Base-by-base conservation (phyloP, 2,113 vertebrate genomes). In the Delphinapterus leucas region DNA sequence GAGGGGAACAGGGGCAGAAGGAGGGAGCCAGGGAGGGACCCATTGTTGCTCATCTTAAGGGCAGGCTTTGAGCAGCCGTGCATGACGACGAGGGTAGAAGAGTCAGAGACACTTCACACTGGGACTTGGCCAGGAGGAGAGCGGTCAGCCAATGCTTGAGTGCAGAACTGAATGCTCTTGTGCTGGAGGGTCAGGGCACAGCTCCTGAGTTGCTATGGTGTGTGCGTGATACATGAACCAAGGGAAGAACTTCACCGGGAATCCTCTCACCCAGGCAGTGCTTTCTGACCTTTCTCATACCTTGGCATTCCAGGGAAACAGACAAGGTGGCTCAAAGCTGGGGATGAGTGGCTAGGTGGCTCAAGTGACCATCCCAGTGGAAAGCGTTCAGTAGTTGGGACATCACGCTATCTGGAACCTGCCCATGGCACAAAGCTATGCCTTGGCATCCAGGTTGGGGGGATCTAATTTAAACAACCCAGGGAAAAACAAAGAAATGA, bases 21-120 rank as follows among this genome's bases (percentile, higher is more conserved):
- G 60, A 74, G 12, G 63, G 55, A 76, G 26, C 7, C 8, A 15
- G 13, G 31, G 44, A 70, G 53, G 60, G 86, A 73, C 7, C 3
- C 33, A n/a, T 73, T 0, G 8, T 79, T 0, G 4, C 13, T 12
- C 73, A 20, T 36, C 47, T 31, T 33, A 26, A 87, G 55, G 38
- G 60, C 47, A 61, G 36, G 63, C 68, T 93, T 71, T 74, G 58
- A 74, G 92, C 88, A 96, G 86, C 63, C 93, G 63, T 81, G 68
- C 25, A 3, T 68, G 26, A 47, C 28, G 67, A 53, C 5, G 53
- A 88, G 58, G 6, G 8, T 18, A 38, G 5, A 41, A 70, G 49
- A 47, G 77, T 77, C 31, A 2, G n/a, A 70, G 36, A 53, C 36
- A 5, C 68, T 90, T 36, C 44, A 25, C 5, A 0, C 60, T 70